These are phyloP conservation scores for Gymnogyps californianus DNA, from an alignment of 2,113 vertebrate species.

Conservation along the genomic window DNA sequence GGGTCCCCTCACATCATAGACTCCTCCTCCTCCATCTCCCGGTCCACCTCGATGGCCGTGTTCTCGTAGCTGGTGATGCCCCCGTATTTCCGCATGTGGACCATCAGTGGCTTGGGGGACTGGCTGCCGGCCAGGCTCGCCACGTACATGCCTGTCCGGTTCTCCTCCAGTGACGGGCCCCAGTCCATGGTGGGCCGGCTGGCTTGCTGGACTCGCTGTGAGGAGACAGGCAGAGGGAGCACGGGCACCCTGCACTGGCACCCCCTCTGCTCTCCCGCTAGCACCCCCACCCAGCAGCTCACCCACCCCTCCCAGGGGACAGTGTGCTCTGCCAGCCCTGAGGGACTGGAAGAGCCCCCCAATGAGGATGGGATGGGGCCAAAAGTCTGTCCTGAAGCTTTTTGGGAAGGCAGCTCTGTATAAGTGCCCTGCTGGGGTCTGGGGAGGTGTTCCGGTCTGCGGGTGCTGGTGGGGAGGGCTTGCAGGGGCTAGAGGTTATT, in stretches of 20 bases:
- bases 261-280: accelerated
- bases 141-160: conserved; percentile 78
- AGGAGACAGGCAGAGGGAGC: not conserved
- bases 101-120: conserved; percentile 81
- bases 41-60: conserved; percentile 77
- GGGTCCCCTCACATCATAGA: conserved; percentile 74
- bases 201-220: conserved; percentile 76
- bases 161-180: conserved; percentile 80
- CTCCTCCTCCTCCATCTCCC: conserved; percentile 75
- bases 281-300: not conserved
- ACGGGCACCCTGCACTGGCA: not conserved
- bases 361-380: accelerated
- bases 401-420: not conserved
- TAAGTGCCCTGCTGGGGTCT: not conserved
- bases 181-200: conserved; percentile 77
- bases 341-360: not conserved
- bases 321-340: accelerated
- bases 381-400: not conserved
- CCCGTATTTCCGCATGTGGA: conserved; percentile 81
- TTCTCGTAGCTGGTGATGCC: conserved; percentile 84
- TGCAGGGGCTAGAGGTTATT: not conserved
- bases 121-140: conserved; percentile 74
- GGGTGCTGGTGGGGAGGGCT: not conserved
- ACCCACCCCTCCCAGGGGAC: accelerated
- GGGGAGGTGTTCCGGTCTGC: not conserved